A percentile compares a stretch with the other conserved stretches of the same genome.
Conservation (phyloP, 2,113 vertebrate species). For the Petaurus breviceps region DNA sequence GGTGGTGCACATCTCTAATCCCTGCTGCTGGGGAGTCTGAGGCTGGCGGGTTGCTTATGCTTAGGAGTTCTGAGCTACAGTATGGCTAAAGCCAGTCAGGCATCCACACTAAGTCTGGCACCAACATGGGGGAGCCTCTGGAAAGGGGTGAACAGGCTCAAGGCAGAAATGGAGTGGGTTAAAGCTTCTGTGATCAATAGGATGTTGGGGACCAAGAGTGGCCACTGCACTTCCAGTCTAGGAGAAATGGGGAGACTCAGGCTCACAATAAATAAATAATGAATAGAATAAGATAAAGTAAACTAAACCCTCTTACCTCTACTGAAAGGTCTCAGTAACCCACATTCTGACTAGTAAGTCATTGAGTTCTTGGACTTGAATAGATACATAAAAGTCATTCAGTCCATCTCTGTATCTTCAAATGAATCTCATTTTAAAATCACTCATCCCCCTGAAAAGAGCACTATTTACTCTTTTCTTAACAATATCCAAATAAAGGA, state of each 20-base stretch:
- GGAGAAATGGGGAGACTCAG: background rate
- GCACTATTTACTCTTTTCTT: conserved; percentile 6
- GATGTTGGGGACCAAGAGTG: background rate
- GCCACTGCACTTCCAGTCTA: background rate
- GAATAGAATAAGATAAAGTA: background rate
- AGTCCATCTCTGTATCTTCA: background rate
- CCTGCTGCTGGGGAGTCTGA: background rate
- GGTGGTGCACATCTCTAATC: background rate
- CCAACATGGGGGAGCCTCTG: background rate
- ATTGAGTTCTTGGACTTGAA: background rate
- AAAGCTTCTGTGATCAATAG: background rate
- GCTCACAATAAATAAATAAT: background rate
- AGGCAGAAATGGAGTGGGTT: background rate
- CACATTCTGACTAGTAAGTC: background rate
- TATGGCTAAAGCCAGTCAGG: background rate
- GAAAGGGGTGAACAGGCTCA: background rate
- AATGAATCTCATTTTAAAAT: background rate
- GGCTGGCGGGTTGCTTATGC: background rate
- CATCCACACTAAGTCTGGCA: background rate
- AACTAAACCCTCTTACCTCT: background rate
- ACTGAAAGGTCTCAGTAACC: background rate
- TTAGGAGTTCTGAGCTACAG: background rate
- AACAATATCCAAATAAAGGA: background rate
- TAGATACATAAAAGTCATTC: background rate
- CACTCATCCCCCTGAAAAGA: background rate